A percentile compares a stretch with the other conserved stretches of the same genome.
These are phyloP conservation scores for Hydriomena furcata DNA, from an alignment of 2,888 invertebrate genomes.

Conservation along the genomic window DNA sequence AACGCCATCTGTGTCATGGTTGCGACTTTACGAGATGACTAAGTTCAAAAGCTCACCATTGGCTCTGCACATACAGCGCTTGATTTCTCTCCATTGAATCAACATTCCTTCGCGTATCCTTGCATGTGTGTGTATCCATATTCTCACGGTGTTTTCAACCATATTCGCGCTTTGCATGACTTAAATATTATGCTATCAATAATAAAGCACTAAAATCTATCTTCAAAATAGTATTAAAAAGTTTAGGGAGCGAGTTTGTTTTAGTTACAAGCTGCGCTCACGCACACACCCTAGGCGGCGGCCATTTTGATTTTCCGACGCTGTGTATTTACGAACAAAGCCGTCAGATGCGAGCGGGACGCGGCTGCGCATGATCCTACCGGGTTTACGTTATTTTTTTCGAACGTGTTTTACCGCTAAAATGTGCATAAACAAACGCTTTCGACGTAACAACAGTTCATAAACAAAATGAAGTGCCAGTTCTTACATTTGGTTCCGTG, in stretches of 20 bases:
- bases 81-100: conserved; percentile 83
- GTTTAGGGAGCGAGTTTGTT: conserved; percentile 44
- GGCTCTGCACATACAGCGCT: conserved; percentile 68
- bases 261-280: conserved; percentile 62
- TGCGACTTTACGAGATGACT: conserved; percentile 45
- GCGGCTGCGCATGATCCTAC: conserved; percentile 80
- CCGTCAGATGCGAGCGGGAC: conserved; percentile 83
- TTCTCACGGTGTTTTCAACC: conserved; percentile 65
- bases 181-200: conserved; percentile 49
- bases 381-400: conserved; percentile 63
- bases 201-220: conserved; percentile 35
- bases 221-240: conserved; percentile 28
- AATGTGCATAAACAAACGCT: conserved; percentile 70
- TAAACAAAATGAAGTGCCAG: conserved; percentile 83
- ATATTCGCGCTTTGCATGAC: conserved; percentile 49
- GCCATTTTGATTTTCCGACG: conserved; percentile 83
- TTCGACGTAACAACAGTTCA: conserved; percentile 73
- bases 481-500: conserved; percentile 82
- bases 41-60: conserved; percentile 72
- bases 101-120: conserved; percentile 80
- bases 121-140: conserved; percentile 68
- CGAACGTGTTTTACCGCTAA: conserved; percentile 81
- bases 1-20: conserved; percentile 68
- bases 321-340: conserved; percentile 83
- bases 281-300: conserved; percentile 69